Percentiles rank a stretch among this genome's conserved stretches.
These are phyloP conservation scores for Andrena marginata DNA, from an alignment of 2,888 invertebrate species.

Conservation along the genomic window DNA sequence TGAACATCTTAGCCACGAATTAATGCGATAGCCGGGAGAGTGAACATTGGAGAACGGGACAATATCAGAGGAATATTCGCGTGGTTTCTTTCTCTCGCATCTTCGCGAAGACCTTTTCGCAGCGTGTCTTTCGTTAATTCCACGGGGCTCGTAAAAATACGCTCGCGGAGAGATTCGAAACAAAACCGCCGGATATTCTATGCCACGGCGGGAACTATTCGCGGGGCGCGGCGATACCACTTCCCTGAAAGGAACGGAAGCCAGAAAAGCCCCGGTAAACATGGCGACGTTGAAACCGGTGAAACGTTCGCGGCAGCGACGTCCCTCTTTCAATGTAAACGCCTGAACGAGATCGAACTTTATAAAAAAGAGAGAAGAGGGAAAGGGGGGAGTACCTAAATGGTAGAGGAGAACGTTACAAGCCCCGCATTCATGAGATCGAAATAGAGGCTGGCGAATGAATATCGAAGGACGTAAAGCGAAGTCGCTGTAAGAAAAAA, in stretches of 20 bases:
- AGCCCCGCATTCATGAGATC: background rate
- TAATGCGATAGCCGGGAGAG: no score
- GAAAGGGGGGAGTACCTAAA: background rate
- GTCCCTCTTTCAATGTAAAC: slow-evolving; percentile 7
- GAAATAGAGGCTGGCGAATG: background rate
- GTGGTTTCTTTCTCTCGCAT: background rate
- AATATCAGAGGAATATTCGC: background rate
- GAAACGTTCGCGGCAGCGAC: slow-evolving; percentile 11
- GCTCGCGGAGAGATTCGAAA: slow-evolving; percentile 6
- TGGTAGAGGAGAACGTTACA: background rate
- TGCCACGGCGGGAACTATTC: slow-evolving; percentile 16
- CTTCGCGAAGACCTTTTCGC: background rate
- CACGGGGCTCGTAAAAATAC: slow-evolving; percentile 3
- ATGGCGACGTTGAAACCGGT: slow-evolving; percentile 30
- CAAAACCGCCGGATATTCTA: slow-evolving; percentile 12
- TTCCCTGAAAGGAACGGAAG: slow-evolving; percentile 33
- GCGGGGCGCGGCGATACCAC: slow-evolving; percentile 18
- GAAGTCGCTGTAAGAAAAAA: background rate
- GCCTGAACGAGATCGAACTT: background rate
- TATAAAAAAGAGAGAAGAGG: background rate
- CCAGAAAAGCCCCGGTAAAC: slow-evolving; percentile 26
- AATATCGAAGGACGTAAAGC: background rate
- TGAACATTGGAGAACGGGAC: no score
- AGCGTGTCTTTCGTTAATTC: slow-evolving; percentile 18
- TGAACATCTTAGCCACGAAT: no score